A percentile compares a stretch with the other conserved stretches of the same genome.
These are phyloP conservation scores for Pachypsylla venusta DNA, from an alignment of 1,140 invertebrate genomes.

Conservation along the genomic window DNA sequence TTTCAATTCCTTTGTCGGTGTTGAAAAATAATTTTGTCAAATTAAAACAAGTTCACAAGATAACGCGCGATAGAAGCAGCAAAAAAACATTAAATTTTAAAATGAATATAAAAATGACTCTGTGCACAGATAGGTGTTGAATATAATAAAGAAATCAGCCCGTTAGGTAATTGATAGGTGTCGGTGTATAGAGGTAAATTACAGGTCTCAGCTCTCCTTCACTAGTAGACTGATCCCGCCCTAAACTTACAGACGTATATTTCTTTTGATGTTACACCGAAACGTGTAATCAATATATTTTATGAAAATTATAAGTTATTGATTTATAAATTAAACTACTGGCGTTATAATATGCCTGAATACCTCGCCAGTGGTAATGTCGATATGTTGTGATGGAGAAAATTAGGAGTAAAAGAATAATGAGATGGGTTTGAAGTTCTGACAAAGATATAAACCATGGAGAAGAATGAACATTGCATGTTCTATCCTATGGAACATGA, in stretches of 20 bases:
- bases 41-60: slow-evolving; percentile 2
- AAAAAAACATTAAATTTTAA: no score
- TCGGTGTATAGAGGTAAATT: slow-evolving; percentile 4
- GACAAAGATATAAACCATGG: no score
- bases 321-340: slow-evolving; percentile 9
- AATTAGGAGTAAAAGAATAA: no score
- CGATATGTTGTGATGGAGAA: no score
- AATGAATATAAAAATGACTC: slow-evolving; percentile 5
- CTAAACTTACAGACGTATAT: slow-evolving; percentile 7
- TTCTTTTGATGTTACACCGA: slow-evolving; percentile 1
- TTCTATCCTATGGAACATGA: no score
- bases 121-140: slow-evolving; percentile 2
- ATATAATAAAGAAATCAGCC: slow-evolving; percentile 6
- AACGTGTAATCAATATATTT: slow-evolving; percentile 10
- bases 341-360: no score
- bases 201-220: slow-evolving; percentile 4
- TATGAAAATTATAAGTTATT: slow-evolving; percentile 10
- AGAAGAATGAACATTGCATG: no score
- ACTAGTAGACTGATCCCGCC: slow-evolving; percentile 1
- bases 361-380: no score
- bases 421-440: no score
- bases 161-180: slow-evolving; percentile 8
- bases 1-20: neutral
- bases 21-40: slow-evolving; percentile 7
- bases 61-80: neutral